Conservation (phyloP, 1,140 invertebrate species). For the Drosophila seguyi region DNA sequence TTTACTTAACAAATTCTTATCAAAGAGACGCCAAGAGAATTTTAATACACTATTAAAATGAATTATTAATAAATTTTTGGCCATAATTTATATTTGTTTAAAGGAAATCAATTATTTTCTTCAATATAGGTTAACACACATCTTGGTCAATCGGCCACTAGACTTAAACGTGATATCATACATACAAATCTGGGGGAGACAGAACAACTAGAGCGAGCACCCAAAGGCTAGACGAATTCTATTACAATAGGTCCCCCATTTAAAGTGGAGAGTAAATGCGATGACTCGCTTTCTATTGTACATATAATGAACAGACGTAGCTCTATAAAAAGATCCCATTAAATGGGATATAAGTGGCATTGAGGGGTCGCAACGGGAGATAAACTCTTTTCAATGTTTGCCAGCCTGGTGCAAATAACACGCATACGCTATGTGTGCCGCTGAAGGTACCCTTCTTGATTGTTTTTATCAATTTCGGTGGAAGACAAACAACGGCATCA, state of each 20-base stretch:
- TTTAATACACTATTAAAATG: too few relatives aligned
- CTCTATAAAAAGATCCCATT: constrained; percentile 26
- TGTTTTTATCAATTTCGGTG: constrained; percentile 56
- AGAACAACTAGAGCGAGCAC: background rate
- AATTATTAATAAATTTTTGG: too few relatives aligned
- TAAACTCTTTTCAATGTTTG: constrained; percentile 50
- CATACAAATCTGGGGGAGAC: background rate
- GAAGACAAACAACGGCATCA: constrained; percentile 46
- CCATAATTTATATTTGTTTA: background rate
- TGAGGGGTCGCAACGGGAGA: constrained; percentile 40
- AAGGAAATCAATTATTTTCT: background rate
- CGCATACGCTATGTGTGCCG: constrained; percentile 64
- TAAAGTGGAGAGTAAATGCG: background rate
- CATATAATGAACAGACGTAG: background rate
- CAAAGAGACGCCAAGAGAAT: background rate
- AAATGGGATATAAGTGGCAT: constrained; percentile 50
- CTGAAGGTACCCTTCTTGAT: constrained; percentile 8
- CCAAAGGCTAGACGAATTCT: constrained; percentile 10
- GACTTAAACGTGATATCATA: background rate
- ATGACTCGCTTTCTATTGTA: constrained; percentile 21
- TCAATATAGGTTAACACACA: background rate
- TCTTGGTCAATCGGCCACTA: constrained; percentile 1
- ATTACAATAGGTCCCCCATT: constrained; percentile 17
- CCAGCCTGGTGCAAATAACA: constrained; percentile 54
- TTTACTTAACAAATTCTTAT: background rate